Evolutionary conservation across 2,888 invertebrate species (phyloP).

Genomic region (Dusona sp.): DNA sequence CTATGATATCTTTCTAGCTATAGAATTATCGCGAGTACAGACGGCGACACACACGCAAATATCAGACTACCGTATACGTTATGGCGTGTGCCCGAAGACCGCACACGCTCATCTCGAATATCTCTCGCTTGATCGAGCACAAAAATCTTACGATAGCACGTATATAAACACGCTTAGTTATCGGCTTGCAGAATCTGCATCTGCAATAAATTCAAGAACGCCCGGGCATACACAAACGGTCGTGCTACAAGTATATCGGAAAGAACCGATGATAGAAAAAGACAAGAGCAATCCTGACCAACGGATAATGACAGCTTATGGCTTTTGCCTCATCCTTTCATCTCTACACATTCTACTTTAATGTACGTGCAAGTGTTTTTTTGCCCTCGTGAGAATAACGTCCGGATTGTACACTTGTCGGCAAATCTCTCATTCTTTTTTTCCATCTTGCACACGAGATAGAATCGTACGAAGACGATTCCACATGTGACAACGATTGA

Average conservation of each 20-base stretch:
- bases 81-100: slow-evolving; percentile 51
- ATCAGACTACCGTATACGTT: slow-evolving; percentile 50
- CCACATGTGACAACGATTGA: slow-evolving; percentile 60
- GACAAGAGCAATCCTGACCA: slow-evolving; percentile 2
- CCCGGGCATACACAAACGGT: not conserved
- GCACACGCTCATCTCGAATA: slow-evolving; percentile 62
- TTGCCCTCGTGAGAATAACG: slow-evolving; percentile 12
- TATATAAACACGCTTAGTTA: slow-evolving; percentile 15
- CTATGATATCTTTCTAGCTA: slow-evolving; percentile 43
- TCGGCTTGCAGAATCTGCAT: slow-evolving; percentile 44
- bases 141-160: slow-evolving; percentile 50
- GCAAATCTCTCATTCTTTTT: slow-evolving; percentile 18
- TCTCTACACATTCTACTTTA: slow-evolving; percentile 11
- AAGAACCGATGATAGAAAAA: slow-evolving; percentile 7
- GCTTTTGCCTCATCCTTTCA: slow-evolving; percentile 1
- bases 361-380: not conserved
- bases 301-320: slow-evolving; percentile 58
- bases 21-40: slow-evolving; percentile 47
- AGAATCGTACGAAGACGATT: slow-evolving; percentile 14
- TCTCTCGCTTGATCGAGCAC: slow-evolving; percentile 59
- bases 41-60: slow-evolving; percentile 62
- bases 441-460: not conserved
- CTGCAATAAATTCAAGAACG: slow-evolving; percentile 65
- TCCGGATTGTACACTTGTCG: slow-evolving; percentile 24
- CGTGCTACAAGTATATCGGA: slow-evolving; percentile 1